A percentile compares a stretch with the other conserved stretches of the same genome.
Conservation (phyloP, 2,797 vertebrate species). For the Liparis tanakae region DNA sequence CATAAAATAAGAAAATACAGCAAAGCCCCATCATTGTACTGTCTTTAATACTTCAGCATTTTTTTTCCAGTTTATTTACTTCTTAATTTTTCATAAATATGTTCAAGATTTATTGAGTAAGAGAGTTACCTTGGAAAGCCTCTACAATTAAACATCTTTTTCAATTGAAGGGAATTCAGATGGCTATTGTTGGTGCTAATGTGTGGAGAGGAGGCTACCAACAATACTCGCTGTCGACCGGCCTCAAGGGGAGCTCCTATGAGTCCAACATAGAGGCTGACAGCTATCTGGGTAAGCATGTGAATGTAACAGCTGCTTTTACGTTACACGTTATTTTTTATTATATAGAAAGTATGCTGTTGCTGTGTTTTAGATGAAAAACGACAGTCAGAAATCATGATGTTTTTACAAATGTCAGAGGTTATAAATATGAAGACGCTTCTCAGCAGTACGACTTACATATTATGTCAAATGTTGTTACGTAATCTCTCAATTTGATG, state of each 20-base stretch:
- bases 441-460: neutral
- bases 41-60: neutral
- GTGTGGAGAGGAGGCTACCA: slow-evolving; percentile 77
- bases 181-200: slow-evolving; percentile 75
- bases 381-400: neutral
- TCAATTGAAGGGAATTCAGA: slow-evolving; percentile 48
- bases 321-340: neutral
- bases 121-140: neutral
- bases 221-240: neutral
- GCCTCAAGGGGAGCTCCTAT: rapidly evolving
- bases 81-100: neutral
- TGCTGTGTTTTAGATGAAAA: neutral
- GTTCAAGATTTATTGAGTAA: neutral
- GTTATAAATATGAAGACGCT: neutral
- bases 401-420: neutral
- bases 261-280: slow-evolving; percentile 38
- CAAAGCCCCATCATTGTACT: neutral
- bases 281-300: slow-evolving; percentile 79
- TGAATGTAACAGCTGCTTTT: neutral
- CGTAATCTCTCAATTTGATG: neutral
- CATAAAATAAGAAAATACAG: neutral
- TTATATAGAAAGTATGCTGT: neutral
- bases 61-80: neutral
- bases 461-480: neutral
- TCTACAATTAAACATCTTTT: slow-evolving; percentile 1